phyloP scores from a whole-genome alignment of 2,797 vertebrate genomes.

The Phalanger gymnotis region DNA sequence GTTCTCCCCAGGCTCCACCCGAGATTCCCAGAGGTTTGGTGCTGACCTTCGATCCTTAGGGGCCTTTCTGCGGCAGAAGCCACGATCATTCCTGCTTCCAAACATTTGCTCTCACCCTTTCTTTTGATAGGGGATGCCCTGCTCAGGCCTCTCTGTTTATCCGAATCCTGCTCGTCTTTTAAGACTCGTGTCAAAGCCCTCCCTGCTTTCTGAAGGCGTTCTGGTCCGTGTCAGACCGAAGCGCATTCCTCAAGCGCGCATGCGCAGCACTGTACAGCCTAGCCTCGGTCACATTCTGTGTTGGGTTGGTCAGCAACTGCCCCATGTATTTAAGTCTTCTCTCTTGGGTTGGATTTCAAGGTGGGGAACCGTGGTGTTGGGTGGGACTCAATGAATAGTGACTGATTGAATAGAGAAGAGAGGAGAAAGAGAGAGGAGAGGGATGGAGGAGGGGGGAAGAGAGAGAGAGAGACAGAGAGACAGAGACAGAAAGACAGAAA shows the following conservation, averaged over 20 bases:
- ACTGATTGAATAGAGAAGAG: background rate
- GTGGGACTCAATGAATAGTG: background rate
- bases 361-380: background rate
- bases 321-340: background rate
- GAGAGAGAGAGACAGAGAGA: background rate
- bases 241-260: background rate
- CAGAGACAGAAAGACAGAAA: too few species aligned
- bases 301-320: background rate
- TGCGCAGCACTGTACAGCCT: background rate
- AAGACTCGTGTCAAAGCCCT: background rate
- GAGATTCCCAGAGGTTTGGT: background rate
- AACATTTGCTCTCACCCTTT: background rate
- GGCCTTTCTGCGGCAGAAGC: background rate
- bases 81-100: background rate
- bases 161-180: background rate
- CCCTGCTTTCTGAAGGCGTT: background rate
- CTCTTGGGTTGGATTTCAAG: background rate
- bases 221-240: background rate
- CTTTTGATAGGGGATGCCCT: background rate
- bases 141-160: background rate
- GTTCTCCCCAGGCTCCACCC: background rate
- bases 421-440: background rate
- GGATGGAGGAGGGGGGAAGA: background rate
- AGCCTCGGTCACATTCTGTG: background rate
- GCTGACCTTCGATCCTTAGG: background rate